Evolutionary conservation across 1,140 invertebrate genomes (phyloP), one percentile per base, ranked within the genome.

Genomic region (Eumeta japonica): DNA sequence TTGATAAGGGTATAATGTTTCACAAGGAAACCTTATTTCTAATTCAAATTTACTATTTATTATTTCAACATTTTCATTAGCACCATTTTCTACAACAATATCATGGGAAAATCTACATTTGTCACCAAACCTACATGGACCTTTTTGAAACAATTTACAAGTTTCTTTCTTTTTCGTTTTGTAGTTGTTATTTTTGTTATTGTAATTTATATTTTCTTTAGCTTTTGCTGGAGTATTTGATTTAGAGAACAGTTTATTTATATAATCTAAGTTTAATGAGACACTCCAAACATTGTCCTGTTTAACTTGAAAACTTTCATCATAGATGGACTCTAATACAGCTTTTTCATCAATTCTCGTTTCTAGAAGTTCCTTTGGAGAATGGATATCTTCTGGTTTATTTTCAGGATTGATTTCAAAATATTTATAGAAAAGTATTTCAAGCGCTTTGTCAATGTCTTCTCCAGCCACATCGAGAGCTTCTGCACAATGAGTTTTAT

Each of bases 21-120:
- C 78, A 43, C 80, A 70, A 3, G 83, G 79, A 75, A 89, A 88
- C 50, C 86, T 76, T 54, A 89, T 79, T 79, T 89, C 87, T 52
- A 89, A 71, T 48, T 80, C 78, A 65, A 83, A 86, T 41, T 57
- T 46, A 41, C 68, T 63, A 52, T 71, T 67, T 41, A 66, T 53
- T 29, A 36, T 51, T 14, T 54, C 44, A 43, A 55, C 52, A 32
- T 45, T 31, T 10, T 43, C 35, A 35, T 36, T 33, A 17, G 1
- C 40, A 14, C 45, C 18, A 18, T 37, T 34, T 43, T 62, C 65
- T 41, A 55, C 64, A 37, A 75, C 70, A 31, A 62, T 57, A 55
- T 84, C 76, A 66, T 89, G 87, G n/a, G 79, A 78, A 75, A 84
- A 88, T 53, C 81, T 80, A 66, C 87, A 89, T 55, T 83, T 86